Conservation (phyloP, 2,888 invertebrate genomes). For the Watsonalla binaria region DNA sequence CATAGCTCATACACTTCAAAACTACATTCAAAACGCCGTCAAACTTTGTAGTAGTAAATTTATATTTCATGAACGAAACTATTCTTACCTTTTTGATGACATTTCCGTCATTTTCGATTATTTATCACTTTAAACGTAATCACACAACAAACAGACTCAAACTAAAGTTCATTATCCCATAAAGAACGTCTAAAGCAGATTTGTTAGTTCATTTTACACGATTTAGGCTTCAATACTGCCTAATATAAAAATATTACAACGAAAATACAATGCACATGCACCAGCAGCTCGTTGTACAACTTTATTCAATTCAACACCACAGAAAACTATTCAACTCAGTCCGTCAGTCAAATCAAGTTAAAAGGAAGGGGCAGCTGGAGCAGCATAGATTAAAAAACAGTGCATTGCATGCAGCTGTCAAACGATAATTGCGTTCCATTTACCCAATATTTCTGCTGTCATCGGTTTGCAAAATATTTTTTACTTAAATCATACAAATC, state of each 20-base stretch:
- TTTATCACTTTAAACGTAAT: conserved; percentile 34
- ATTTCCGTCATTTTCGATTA: conserved; percentile 65
- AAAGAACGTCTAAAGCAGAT: conserved; percentile 16
- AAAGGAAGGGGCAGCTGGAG: no score
- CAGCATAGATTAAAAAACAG: no score
- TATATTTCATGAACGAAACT: conserved; percentile 8
- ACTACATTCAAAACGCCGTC: neutral
- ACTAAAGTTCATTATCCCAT: conserved; percentile 46
- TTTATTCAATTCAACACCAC: conserved; percentile 3
- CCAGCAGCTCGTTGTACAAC: conserved; percentile 27
- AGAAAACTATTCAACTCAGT: no score
- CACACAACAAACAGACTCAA: conserved; percentile 30
- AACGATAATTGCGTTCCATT: no score
- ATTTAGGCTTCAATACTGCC: conserved; percentile 12
- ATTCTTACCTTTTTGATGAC: conserved; percentile 70
- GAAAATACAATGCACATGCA: conserved; percentile 22
- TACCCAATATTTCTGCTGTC: no score
- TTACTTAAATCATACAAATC: no score
- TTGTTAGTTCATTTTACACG: conserved; percentile 22
- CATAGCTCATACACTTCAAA: neutral
- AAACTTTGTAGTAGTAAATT: neutral
- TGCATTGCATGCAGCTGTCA: no score
- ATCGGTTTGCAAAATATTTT: no score
- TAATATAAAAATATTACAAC: conserved; percentile 14
- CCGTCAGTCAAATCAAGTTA: no score